phyloP scores from a whole-genome alignment of 1,140 invertebrate species.

The Sitodiplosis mosellana region DNA sequence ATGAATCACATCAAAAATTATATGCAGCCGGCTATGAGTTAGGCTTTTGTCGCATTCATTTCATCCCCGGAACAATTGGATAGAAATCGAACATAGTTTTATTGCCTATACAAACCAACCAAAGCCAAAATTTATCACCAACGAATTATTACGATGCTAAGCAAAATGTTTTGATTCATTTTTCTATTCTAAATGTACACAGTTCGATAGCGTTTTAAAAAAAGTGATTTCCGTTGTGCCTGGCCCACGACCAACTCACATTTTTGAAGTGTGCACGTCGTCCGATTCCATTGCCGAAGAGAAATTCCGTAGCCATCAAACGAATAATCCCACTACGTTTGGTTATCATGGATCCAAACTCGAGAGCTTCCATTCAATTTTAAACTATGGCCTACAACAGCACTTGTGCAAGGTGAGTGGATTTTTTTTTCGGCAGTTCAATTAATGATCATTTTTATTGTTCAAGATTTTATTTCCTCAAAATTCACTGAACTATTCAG shows the following conservation, averaged over 20 bases:
- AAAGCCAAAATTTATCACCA: no score
- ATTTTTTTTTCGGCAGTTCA: no score
- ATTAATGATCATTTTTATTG: no score
- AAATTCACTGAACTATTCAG: neutral
- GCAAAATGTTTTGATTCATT: no score
- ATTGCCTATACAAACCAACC: no score
- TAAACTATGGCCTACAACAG: slow-evolving; percentile 57
- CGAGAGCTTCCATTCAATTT: slow-evolving; percentile 66
- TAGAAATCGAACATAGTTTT: no score
- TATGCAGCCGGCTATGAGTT: no score
- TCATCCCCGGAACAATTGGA: no score
- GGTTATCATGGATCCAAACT: slow-evolving; percentile 62
- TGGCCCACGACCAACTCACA: slow-evolving; percentile 35
- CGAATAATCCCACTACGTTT: slow-evolving; percentile 37
- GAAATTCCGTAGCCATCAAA: slow-evolving; percentile 33
- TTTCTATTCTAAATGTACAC: neutral
- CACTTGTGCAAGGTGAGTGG: slow-evolving; percentile 49
- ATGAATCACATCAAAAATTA: no score
- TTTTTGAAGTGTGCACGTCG: slow-evolving; percentile 39
- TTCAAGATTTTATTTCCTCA: no score
- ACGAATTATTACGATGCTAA: no score
- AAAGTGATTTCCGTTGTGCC: slow-evolving; percentile 28
- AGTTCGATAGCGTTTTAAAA: slow-evolving; percentile 33
- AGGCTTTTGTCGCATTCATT: no score
- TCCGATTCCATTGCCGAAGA: slow-evolving; percentile 32